Percentiles rank a stretch among this genome's conserved stretches.
These are phyloP conservation scores for Stichopus horrens DNA, from an alignment of 53 echinoderm and acorn worm species.

Conservation along the genomic window DNA sequence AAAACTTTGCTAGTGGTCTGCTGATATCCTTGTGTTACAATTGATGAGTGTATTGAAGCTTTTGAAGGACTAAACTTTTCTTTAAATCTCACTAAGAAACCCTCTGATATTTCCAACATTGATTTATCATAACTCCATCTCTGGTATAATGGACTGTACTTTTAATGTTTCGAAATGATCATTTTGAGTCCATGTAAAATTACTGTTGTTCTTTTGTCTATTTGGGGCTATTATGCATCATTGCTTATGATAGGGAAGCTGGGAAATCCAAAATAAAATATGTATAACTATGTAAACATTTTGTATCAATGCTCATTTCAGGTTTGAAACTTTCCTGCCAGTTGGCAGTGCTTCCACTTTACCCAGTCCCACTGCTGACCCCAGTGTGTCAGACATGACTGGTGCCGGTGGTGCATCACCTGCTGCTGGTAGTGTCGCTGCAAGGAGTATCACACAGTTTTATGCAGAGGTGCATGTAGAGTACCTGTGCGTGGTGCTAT, in stretches of 20 bases:
- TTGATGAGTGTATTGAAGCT: too few relatives aligned
- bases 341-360: background rate
- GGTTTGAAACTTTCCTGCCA: constrained; percentile 29
- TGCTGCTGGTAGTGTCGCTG: constrained; percentile 27
- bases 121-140: too few relatives aligned
- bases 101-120: too few relatives aligned
- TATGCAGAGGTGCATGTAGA: constrained; percentile 78
- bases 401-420: background rate
- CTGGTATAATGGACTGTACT: background rate
- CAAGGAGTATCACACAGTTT: constrained; percentile 73
- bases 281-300: background rate
- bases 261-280: background rate
- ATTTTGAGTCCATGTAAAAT: background rate
- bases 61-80: too few relatives aligned
- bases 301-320: background rate
- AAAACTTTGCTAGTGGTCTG: too few relatives aligned
- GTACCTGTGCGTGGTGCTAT: constrained; percentile 78
- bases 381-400: background rate
- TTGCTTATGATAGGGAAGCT: background rate
- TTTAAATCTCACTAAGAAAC: too few relatives aligned
- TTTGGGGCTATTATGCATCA: background rate
- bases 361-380: constrained; percentile 24
- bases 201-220: too few relatives aligned
- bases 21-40: too few relatives aligned
- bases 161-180: background rate